Conservation (phyloP, 2,888 invertebrate species). For the Polymixis flavicincta region DNA sequence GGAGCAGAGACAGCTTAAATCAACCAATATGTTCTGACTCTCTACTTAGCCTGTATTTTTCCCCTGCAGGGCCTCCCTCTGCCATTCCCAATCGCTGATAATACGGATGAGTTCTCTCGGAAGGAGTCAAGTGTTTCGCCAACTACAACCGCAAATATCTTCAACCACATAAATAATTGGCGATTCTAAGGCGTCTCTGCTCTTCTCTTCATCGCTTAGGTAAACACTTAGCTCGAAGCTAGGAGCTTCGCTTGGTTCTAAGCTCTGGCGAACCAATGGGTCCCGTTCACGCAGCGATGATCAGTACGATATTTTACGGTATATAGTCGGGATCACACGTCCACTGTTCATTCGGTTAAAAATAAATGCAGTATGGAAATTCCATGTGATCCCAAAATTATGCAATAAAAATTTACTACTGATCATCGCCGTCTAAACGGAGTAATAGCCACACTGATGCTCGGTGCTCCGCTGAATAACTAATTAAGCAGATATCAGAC, state of each 20-base stretch:
- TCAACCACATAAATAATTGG: constrained; percentile 3
- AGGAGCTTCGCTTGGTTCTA: not conserved
- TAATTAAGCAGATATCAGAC: not conserved
- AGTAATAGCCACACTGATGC: not conserved
- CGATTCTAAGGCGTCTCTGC: constrained; percentile 34
- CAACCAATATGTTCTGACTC: not conserved
- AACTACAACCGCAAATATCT: not conserved
- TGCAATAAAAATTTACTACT: not conserved
- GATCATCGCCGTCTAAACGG: no score
- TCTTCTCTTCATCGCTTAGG: constrained; percentile 29
- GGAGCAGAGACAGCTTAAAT: constrained; percentile 34
- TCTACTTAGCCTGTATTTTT: constrained; percentile 37
- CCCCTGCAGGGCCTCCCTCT: constrained; percentile 22
- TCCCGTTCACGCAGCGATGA: not conserved
- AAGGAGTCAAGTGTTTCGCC: not conserved
- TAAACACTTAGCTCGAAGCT: not conserved
- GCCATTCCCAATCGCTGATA: constrained; percentile 8
- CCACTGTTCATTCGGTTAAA: not conserved
- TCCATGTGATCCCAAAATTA: not conserved
- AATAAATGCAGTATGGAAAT: not conserved
- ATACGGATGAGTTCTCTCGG: not conserved
- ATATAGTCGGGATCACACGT: not conserved
- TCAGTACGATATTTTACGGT: not conserved
- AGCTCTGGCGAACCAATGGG: not conserved
- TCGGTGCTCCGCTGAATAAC: not conserved